These are phyloP conservation scores for Clamator glandarius DNA, from an alignment of 2,797 vertebrate species.

Conservation along the genomic window DNA sequence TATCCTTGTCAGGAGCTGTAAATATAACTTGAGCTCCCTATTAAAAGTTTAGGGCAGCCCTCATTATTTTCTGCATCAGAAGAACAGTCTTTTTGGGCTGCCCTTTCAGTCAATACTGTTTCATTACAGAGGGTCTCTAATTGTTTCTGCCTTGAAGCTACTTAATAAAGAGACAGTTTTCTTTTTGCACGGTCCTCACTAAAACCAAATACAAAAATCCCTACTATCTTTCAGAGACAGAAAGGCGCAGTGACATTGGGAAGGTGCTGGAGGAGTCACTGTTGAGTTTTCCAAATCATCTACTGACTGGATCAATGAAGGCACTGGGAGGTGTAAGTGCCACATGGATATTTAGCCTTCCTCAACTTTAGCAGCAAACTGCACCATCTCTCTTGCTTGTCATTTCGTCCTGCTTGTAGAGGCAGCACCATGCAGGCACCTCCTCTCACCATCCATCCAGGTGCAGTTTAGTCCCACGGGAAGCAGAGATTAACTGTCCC, in stretches of 20 bases:
- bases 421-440: not conserved
- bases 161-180: not conserved
- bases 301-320: accelerated
- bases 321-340: not conserved
- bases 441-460: not conserved
- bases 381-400: not conserved
- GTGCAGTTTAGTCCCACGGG: not conserved
- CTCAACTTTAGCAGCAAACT: not conserved
- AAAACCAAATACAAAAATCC: not conserved
- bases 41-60: constrained; percentile 55
- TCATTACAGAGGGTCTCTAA: not conserved
- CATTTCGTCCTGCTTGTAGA: not conserved
- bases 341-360: accelerated
- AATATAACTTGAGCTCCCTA: constrained; percentile 46
- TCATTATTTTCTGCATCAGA: constrained; percentile 45
- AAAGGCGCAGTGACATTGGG: not conserved
- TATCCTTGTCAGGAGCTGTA: constrained; percentile 27
- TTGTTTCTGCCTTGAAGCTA: not conserved
- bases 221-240: not conserved
- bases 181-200: not conserved
- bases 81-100: not conserved
- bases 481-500: accelerated
- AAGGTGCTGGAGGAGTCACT: not conserved
- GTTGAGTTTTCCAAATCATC: not conserved
- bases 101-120: not conserved